Evolutionary conservation across 2,888 invertebrate species (phyloP), one percentile per base, ranked within the genome.

Genomic region (Plutella xylostella): DNA sequence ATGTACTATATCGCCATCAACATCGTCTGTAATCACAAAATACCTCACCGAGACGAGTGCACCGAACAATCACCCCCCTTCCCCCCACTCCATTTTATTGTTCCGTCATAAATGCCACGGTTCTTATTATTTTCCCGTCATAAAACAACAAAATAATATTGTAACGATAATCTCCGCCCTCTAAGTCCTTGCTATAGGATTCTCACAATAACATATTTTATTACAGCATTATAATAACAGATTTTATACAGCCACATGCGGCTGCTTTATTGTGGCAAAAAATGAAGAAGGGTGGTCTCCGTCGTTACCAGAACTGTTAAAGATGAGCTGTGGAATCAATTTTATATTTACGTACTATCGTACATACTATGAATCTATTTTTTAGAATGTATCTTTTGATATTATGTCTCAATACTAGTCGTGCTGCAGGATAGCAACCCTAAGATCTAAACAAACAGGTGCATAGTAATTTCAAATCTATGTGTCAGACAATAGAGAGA

Each of bases 61-160:
- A 44, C 41, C 49, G 47, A 57, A 65, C 63, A 66, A 63, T 59
- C 17, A 22, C 14, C 5, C 7, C 34, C 9, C 3, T 28, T 28
- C 63, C 55, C 61, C 64, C 63, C 62, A 63, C 63, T 57, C 56
- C 64, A 54, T 76, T 78, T 79, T 77, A 80, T 75, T 70, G 69
- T 68, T 51, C 53, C 49, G 47, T 60, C 68, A 69, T 77, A 79
- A 79, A 77, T 65, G 70, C 58, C 60, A 63, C 48, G 54, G 55
- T 62, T 68, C 67, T 78, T 76, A 79, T 77, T 77, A 77, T 78
- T 77, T 78, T 74, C 68, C 63, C 59, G 76, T 79, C 78, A 68
- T 80, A 80, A 80, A 82, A 76, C 75, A 73, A 73, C 72, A 71
- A 76, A 79, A 78, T 77, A 76, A 76, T 74, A 72, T 63, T 68